A percentile compares a stretch with the other conserved stretches of the same genome.
Evolutionary conservation across 2,888 invertebrate genomes (phyloP).

Genomic region (Harpalus rufipes): DNA sequence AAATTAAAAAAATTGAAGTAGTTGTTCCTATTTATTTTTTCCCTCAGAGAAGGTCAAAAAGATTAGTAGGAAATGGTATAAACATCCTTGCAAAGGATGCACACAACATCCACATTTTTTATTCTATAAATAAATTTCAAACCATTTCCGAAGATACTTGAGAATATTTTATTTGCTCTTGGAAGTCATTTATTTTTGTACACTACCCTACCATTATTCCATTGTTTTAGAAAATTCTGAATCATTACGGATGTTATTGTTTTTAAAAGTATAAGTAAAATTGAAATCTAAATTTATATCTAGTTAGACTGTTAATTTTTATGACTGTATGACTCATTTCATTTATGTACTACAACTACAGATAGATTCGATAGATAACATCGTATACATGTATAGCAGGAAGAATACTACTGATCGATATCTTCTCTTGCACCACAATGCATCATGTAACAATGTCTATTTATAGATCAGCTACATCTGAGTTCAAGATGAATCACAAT

Average conservation of each 20-base stretch:
- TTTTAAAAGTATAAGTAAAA: not conserved
- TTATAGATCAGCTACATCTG: not conserved
- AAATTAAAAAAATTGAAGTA: too few species aligned
- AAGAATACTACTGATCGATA: not conserved
- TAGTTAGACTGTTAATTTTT: not conserved
- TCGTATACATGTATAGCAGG: not conserved
- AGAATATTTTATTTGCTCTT: not conserved
- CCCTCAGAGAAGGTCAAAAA: not conserved
- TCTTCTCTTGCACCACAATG: not conserved
- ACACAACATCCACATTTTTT: not conserved
- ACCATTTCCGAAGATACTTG: constrained; percentile 7
- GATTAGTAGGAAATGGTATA: not conserved
- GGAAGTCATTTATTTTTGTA: not conserved
- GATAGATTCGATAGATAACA: too few species aligned
- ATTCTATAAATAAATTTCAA: constrained; percentile 11
- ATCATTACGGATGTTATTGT: not conserved
- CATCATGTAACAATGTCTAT: not conserved
- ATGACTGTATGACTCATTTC: not conserved
- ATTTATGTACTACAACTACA: not conserved
- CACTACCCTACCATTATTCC: not conserved
- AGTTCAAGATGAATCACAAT: not conserved
- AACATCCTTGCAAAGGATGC: constrained; percentile 1
- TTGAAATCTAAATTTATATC: not conserved
- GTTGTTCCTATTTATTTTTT: not conserved
- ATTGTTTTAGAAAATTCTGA: constrained; percentile 5